These are phyloP conservation scores for Drosophila sulfurigaster DNA, from an alignment of 1,140 invertebrate genomes.

Conservation along the genomic window DNA sequence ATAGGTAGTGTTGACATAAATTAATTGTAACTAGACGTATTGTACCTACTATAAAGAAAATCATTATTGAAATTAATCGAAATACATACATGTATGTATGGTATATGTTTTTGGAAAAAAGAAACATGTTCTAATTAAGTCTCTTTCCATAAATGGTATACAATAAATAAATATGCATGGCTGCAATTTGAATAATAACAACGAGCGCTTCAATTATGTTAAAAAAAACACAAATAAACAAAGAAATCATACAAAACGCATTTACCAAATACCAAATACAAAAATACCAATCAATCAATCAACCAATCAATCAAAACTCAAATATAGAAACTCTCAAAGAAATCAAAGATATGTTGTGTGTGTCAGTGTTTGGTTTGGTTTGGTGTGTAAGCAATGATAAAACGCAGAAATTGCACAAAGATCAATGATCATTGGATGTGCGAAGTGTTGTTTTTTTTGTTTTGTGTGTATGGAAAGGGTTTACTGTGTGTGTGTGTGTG, in stretches of 20 bases:
- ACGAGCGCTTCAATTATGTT: conserved; percentile 36
- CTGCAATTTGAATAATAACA: conserved; percentile 27
- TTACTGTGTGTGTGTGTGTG: background rate
- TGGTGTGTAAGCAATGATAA: conserved; percentile 20
- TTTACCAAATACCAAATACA: conserved; percentile 43
- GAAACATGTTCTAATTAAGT: conserved; percentile 34
- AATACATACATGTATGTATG: conserved; percentile 15
- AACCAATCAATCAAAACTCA: conserved; percentile 29
- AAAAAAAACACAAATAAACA: conserved; percentile 53
- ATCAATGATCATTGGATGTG: conserved; percentile 9
- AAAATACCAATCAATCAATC: conserved; percentile 2
- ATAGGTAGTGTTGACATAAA: conserved; percentile 36
- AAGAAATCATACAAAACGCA: conserved; percentile 74
- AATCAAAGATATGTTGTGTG: conserved; percentile 15
- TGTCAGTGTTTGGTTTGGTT: background rate
- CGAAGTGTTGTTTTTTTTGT: background rate
- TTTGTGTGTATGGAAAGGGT: background rate
- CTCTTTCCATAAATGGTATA: conserved; percentile 34
- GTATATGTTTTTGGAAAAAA: conserved; percentile 27
- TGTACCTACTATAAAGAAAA: conserved; percentile 48
- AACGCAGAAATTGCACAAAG: conserved; percentile 25
- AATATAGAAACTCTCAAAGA: conserved; percentile 33
- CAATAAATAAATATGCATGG: conserved; percentile 59
- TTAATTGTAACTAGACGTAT: conserved; percentile 47
- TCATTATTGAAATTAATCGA: conserved; percentile 39